phyloP scores from a whole-genome alignment of 2,888 invertebrate species.

The Thereva unica region DNA sequence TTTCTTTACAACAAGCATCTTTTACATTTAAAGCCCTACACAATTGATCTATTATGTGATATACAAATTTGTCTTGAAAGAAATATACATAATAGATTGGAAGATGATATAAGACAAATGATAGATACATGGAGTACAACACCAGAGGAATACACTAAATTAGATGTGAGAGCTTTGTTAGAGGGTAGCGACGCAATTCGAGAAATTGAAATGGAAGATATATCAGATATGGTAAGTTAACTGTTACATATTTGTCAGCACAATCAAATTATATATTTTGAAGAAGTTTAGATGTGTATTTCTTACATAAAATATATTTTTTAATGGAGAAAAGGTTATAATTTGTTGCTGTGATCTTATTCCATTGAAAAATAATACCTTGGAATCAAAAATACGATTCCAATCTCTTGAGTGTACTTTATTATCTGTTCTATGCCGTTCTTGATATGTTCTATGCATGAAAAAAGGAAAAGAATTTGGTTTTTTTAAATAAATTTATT shows the following conservation, averaged over 20 bases:
- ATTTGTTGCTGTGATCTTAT: neutral
- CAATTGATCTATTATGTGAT: constrained; percentile 86
- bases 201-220: constrained; percentile 85
- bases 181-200: constrained; percentile 77
- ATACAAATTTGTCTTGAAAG: constrained; percentile 75
- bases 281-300: neutral
- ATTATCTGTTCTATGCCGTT: neutral
- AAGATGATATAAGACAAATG: constrained; percentile 77
- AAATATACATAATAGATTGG: constrained; percentile 80
- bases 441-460: no score
- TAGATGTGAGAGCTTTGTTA: constrained; percentile 82
- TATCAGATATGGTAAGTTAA: constrained; percentile 59
- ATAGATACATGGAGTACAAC: constrained; percentile 75
- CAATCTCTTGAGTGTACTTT: neutral
- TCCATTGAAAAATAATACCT: neutral
- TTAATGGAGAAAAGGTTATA: neutral
- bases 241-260: constrained; percentile 9
- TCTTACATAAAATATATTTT: neutral
- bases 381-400: neutral
- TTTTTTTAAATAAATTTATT: neutral
- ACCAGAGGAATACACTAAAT: constrained; percentile 76
- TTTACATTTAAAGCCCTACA: constrained; percentile 74
- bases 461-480: neutral
- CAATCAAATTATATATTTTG: neutral
- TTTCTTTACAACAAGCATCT: constrained; percentile 2